Evolutionary conservation across 2,888 invertebrate species (phyloP).

Genomic region (Ochropacha duplaris): DNA sequence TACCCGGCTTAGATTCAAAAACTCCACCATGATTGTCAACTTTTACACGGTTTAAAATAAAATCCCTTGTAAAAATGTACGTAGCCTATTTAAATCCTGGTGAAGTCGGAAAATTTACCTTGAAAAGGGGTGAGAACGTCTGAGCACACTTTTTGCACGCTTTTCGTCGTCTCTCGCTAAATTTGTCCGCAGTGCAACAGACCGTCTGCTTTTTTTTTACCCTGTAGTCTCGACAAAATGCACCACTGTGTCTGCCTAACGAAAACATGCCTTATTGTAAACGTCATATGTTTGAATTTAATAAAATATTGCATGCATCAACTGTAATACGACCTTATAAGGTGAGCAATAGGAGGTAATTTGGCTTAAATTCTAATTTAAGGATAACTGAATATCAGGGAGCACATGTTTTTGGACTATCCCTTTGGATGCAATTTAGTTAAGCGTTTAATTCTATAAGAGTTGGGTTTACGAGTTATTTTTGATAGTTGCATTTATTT

Average conservation of each 20-base stretch:
- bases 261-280: slow-evolving; percentile 45
- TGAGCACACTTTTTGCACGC: slow-evolving; percentile 42
- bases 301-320: slow-evolving; percentile 8
- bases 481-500: slow-evolving; percentile 29
- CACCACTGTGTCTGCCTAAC: slow-evolving; percentile 39
- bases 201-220: slow-evolving; percentile 30
- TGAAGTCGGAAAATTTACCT: slow-evolving; percentile 34
- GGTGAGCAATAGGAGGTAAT: slow-evolving; percentile 26
- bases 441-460: slow-evolving; percentile 50
- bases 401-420: slow-evolving; percentile 40
- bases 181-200: slow-evolving; percentile 59
- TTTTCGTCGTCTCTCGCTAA: slow-evolving; percentile 62
- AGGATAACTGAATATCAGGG: slow-evolving; percentile 28
- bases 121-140: slow-evolving; percentile 55
- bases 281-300: slow-evolving; percentile 26
- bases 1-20: neutral
- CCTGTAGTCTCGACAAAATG: slow-evolving; percentile 33
- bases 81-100: slow-evolving; percentile 45
- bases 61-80: slow-evolving; percentile 24
- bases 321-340: slow-evolving; percentile 33
- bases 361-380: slow-evolving; percentile 18
- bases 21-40: neutral
- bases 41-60: neutral
- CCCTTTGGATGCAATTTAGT: slow-evolving; percentile 51
- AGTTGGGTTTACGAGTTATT: slow-evolving; percentile 41